phyloP scores from a whole-genome alignment of 2,113 vertebrate genomes.

The Protobothrops flavoviridis region DNA sequence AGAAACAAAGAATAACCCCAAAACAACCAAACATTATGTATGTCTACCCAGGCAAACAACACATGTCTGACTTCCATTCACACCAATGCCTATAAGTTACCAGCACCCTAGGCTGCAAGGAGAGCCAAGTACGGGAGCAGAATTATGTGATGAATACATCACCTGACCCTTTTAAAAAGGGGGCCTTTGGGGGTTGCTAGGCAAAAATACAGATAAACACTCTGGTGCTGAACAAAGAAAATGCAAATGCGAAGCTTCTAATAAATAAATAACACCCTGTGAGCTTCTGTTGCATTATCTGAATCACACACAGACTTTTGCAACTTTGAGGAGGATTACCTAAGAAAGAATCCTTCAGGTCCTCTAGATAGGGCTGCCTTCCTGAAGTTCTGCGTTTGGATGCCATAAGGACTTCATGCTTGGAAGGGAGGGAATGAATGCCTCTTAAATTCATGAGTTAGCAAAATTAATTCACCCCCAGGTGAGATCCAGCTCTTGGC shows the following conservation, averaged over 20 bases:
- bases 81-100: not conserved
- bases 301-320: not conserved
- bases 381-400: not conserved
- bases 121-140: not conserved
- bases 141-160: not conserved
- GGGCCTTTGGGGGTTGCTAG: not conserved
- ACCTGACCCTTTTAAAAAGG: not conserved
- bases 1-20: not conserved
- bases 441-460: not conserved
- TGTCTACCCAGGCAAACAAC: not conserved
- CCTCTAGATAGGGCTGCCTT: not conserved
- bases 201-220: not conserved
- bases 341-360: not conserved
- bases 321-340: not conserved
- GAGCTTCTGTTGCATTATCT: not conserved
- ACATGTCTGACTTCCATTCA: not conserved
- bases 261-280: constrained; percentile 1
- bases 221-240: not conserved
- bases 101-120: not conserved
- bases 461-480: not conserved
- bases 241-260: not conserved
- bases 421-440: not conserved
- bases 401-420: not conserved
- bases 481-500: not conserved
- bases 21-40: not conserved